Conservation (phyloP, 2,113 vertebrate species). For the Machaerirhynchus nigripectus region DNA sequence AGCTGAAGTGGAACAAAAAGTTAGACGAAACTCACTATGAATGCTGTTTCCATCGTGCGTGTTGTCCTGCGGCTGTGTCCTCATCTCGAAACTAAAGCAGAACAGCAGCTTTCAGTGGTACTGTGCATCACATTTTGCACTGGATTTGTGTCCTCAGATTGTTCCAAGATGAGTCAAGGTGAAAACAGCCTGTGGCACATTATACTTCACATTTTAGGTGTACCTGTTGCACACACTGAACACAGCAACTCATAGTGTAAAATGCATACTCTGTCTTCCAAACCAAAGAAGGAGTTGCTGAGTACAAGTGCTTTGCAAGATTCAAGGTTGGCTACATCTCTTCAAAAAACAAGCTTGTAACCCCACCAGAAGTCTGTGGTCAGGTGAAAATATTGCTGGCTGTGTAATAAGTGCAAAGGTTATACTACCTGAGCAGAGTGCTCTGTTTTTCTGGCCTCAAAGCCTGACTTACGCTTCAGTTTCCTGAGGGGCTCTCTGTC, state of each 20-base stretch:
- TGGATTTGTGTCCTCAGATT: neutral
- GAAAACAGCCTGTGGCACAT: neutral
- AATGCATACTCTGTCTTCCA: neutral
- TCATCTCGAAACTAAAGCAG: neutral
- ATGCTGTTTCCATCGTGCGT: neutral
- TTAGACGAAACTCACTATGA: neutral
- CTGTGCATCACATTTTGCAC: neutral
- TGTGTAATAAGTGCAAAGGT: neutral
- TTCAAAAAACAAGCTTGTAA: neutral
- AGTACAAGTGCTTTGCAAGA: neutral
- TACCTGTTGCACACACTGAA: neutral
- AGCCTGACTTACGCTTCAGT: neutral
- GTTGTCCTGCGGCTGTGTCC: neutral
- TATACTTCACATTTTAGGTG: neutral
- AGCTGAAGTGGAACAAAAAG: neutral
- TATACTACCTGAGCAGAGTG: neutral
- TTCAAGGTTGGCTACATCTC: neutral
- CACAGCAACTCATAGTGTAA: neutral
- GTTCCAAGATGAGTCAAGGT: constrained; percentile 35
- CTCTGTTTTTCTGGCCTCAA: neutral
- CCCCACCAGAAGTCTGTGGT: neutral
- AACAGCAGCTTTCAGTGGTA: neutral
- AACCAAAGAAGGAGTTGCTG: neutral
- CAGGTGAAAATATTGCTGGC: neutral
- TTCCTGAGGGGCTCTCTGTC: neutral